phyloP scores from a whole-genome alignment of 2,888 invertebrate genomes.

The Timema cristinae region DNA sequence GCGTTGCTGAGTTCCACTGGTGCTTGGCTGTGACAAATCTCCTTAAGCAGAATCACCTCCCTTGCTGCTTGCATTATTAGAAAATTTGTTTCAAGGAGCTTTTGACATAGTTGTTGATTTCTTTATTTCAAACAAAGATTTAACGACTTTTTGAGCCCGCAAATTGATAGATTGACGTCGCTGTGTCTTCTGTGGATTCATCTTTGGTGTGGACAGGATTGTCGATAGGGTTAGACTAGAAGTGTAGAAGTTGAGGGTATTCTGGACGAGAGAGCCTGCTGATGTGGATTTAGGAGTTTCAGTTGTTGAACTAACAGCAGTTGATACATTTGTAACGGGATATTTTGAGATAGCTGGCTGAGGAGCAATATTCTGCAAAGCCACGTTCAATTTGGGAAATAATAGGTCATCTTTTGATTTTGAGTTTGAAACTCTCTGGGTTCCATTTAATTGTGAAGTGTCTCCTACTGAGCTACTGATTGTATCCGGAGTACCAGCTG shows the following conservation, averaged over 20 bases:
- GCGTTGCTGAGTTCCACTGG: constrained; percentile 6
- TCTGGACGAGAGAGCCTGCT: too few relatives aligned
- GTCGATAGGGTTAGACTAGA: too few relatives aligned
- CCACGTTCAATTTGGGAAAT: not conserved
- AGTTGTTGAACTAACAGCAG: too few relatives aligned
- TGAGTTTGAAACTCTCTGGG: not conserved
- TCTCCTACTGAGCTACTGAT: not conserved
- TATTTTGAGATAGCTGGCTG: not conserved
- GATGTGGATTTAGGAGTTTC: too few relatives aligned
- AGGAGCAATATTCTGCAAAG: not conserved
- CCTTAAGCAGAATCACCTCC: not conserved
- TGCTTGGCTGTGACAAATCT: constrained; percentile 8
- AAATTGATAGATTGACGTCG: too few relatives aligned
- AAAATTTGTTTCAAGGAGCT: not conserved
- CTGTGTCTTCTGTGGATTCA: too few relatives aligned
- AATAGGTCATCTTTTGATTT: constrained; percentile 2
- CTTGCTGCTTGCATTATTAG: not conserved
- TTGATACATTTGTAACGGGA: not conserved
- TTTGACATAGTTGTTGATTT: not conserved
- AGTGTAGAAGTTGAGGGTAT: too few relatives aligned
- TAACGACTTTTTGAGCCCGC: not conserved
- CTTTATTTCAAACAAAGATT: too few relatives aligned
- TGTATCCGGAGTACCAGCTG: not conserved
- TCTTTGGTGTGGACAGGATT: not conserved
- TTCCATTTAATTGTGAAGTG: constrained; percentile 1